A percentile compares a stretch with the other conserved stretches of the same genome.
These are phyloP conservation scores for Baccha elongata DNA, from an alignment of 2,888 invertebrate species.

Conservation along the genomic window DNA sequence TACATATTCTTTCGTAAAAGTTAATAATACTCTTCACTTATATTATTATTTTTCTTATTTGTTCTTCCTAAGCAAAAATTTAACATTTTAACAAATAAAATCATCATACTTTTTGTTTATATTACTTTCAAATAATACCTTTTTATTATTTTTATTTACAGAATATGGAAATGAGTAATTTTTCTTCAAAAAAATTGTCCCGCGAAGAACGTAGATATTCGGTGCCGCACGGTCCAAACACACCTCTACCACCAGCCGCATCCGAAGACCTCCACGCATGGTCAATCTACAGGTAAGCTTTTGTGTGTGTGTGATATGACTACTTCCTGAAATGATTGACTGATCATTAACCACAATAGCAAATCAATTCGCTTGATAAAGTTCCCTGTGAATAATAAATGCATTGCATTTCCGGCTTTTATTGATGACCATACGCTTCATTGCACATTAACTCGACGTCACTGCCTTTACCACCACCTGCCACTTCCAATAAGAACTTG, in stretches of 20 bases:
- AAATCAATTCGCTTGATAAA: constrained; percentile 48
- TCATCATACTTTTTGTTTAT: no score
- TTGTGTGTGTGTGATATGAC: constrained; percentile 14
- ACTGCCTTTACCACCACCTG: constrained; percentile 23
- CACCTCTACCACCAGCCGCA: constrained; percentile 89
- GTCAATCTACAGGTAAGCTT: constrained; percentile 94
- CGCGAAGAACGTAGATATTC: constrained; percentile 92
- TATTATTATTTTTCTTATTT: no score
- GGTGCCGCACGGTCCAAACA: constrained; percentile 91
- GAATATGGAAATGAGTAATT: constrained; percentile 82
- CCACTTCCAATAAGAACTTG: constrained; percentile 13
- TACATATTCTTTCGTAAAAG: no score
- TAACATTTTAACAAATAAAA: no score
- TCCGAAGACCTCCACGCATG: constrained; percentile 97
- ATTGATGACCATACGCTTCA: constrained; percentile 47
- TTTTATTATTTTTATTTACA: constrained; percentile 73
- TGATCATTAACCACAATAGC: constrained; percentile 66
- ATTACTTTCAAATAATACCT: background rate
- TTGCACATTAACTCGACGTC: constrained; percentile 35
- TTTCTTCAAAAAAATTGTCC: constrained; percentile 81
- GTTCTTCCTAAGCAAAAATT: no score
- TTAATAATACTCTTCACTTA: no score
- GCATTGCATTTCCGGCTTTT: constrained; percentile 61
- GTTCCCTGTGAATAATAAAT: background rate
- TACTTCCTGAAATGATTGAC: constrained; percentile 63